phyloP scores from a whole-genome alignment of 2,797 vertebrate genomes.

The Oceanodroma leucorhoa region DNA sequence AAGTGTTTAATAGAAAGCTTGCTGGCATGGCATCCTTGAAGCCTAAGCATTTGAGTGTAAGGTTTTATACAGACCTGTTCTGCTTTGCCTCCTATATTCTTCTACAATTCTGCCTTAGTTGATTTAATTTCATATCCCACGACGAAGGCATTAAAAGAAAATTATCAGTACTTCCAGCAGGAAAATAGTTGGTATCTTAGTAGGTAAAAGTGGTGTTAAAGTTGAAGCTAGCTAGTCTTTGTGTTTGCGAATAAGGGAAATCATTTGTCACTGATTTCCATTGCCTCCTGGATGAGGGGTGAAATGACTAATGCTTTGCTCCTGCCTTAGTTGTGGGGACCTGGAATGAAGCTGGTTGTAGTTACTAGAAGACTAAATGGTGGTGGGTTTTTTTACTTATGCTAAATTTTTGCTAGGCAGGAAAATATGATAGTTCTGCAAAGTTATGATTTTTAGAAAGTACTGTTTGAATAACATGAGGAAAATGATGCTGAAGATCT shows the following conservation, averaged over 20 bases:
- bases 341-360: neutral
- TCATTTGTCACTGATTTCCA: neutral
- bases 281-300: neutral
- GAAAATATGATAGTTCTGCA: neutral
- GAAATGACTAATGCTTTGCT: neutral
- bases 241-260: neutral
- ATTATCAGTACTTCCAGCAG: neutral
- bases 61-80: neutral
- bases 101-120: neutral
- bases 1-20: neutral
- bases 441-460: rapidly evolving
- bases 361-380: neutral
- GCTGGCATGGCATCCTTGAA: neutral
- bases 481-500: neutral
- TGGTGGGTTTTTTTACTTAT: neutral
- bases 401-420: neutral
- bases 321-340: neutral
- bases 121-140: neutral
- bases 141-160: neutral
- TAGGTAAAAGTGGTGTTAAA: neutral
- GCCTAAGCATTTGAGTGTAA: neutral
- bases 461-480: neutral
- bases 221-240: neutral
- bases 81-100: neutral
- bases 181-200: neutral